These are phyloP conservation scores for Diaprepes abbreviatus DNA, from an alignment of 2,888 invertebrate genomes.

Conservation along the genomic window DNA sequence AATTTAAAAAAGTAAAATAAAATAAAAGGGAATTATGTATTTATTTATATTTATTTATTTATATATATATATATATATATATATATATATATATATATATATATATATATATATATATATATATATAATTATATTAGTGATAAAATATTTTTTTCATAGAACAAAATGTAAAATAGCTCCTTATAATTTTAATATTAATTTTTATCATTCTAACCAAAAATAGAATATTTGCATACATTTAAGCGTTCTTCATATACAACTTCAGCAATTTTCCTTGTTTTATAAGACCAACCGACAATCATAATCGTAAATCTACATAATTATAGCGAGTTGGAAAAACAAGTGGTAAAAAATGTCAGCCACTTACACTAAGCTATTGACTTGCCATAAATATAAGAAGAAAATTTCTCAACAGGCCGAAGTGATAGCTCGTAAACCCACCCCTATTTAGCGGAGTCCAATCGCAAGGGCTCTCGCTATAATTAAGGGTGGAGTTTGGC, in stretches of 20 bases:
- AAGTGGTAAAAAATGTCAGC: constrained; percentile 67
- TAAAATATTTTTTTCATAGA: neutral
- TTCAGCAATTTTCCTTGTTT: constrained; percentile 24
- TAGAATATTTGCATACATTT: constrained; percentile 25
- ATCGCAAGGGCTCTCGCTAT: constrained; percentile 49
- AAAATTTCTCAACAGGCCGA: constrained; percentile 56
- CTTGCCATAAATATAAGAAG: constrained; percentile 63
- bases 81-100: too few species aligned
- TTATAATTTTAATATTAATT: neutral
- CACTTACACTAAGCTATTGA: constrained; percentile 67
- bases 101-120: too few species aligned
- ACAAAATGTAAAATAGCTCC: neutral
- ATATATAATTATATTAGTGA: too few species aligned
- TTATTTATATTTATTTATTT: too few species aligned
- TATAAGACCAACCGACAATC: constrained; percentile 52
- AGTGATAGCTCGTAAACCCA: constrained; percentile 54
- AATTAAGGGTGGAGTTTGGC: constrained; percentile 60
- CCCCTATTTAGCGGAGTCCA: constrained; percentile 60
- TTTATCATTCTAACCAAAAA: constrained; percentile 4
- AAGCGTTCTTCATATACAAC: constrained; percentile 6
- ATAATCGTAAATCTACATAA: constrained; percentile 66
- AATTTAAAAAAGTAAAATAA: too few species aligned
- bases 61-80: too few species aligned
- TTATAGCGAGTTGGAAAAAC: constrained; percentile 64
- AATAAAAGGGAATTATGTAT: too few species aligned